phyloP scores from a whole-genome alignment of 2,113 vertebrate species.

The Puffinus mauretanicus region DNA sequence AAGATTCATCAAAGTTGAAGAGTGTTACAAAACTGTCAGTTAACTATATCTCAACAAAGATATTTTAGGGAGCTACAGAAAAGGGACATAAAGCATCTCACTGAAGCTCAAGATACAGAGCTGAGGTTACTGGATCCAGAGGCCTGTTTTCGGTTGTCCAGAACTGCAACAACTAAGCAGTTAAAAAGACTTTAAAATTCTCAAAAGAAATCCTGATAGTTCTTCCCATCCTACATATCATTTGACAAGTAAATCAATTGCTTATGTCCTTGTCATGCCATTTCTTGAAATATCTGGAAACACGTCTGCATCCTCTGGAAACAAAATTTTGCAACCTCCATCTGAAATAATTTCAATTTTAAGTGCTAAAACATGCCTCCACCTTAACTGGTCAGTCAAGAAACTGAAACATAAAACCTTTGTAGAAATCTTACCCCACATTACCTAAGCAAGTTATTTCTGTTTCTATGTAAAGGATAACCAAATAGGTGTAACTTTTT shows the following conservation, averaged over 20 bases:
- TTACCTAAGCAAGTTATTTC: not conserved
- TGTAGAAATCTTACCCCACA: not conserved
- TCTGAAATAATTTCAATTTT: not conserved
- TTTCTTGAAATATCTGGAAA: not conserved
- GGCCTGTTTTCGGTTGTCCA: not conserved
- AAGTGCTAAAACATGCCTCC: not conserved
- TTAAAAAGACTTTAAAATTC: not conserved
- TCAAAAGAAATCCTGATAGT: not conserved
- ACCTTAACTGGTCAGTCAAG: not conserved
- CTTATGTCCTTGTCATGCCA: not conserved
- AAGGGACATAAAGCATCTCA: not conserved
- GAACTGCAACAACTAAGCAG: not conserved
- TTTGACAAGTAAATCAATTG: not conserved
- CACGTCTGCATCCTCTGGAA: not conserved
- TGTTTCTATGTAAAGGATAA: not conserved
- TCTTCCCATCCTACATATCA: not conserved
- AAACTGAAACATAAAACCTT: not conserved
- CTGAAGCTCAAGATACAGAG: not conserved
- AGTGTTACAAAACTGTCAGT: not conserved
- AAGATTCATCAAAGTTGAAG: not conserved
- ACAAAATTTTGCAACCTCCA: not conserved
- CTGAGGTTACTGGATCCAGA: not conserved
- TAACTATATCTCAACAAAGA: not conserved
- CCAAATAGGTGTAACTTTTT: not conserved
- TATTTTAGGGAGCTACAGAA: not conserved